phyloP scores from a whole-genome alignment of 2,797 vertebrate genomes.

The Gadopsis marmoratus region DNA sequence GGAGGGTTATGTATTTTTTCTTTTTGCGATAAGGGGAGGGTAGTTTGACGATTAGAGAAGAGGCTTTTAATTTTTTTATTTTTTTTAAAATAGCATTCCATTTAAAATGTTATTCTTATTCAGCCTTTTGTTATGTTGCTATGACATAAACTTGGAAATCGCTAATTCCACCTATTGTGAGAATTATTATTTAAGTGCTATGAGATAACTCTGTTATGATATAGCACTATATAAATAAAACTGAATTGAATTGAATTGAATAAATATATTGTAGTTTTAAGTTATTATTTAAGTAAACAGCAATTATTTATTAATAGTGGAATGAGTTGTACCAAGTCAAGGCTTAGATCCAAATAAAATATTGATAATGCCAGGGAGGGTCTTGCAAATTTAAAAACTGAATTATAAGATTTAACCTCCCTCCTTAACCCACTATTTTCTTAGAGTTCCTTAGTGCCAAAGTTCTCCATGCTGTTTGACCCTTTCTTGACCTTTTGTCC shows the following conservation, averaged over 20 bases:
- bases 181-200: too few relatives aligned
- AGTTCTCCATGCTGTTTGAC: not conserved
- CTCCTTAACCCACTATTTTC: not conserved
- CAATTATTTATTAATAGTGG: not conserved
- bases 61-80: not conserved
- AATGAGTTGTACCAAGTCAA: not conserved
- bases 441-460: not conserved
- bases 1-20: too few relatives aligned
- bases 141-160: too few relatives aligned
- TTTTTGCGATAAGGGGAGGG: not conserved
- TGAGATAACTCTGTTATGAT: too few relatives aligned
- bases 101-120: not conserved
- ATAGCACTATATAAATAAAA: too few relatives aligned
- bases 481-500: not conserved
- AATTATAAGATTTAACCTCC: not conserved
- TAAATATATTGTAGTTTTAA: too few relatives aligned
- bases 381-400: not conserved
- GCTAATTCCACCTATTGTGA: not conserved
- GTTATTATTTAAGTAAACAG: too few relatives aligned
- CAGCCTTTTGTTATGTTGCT: not conserved
- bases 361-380: not conserved
- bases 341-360: too few relatives aligned
- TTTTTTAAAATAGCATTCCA: not conserved
- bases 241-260: too few relatives aligned
- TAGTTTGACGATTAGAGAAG: not conserved